These are phyloP conservation scores for Psilanteris sp. DNA, from an alignment of 1,140 invertebrate species.

Conservation along the genomic window DNA sequence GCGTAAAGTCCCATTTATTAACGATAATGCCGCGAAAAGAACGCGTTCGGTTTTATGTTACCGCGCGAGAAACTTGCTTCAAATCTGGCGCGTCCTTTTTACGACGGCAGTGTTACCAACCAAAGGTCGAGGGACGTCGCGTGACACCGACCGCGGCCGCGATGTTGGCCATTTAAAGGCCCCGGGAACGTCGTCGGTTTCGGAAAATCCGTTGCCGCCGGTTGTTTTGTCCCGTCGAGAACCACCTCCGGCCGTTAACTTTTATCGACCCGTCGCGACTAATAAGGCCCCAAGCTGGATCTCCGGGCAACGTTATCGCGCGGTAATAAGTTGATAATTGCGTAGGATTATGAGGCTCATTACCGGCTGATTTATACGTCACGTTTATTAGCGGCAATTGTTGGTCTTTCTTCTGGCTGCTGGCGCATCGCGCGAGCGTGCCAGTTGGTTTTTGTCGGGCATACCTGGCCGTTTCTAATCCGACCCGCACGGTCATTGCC, in stretches of 20 bases:
- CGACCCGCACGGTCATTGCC: too few species aligned
- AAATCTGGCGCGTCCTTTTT: slow-evolving; percentile 15
- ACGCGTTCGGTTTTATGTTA: slow-evolving; percentile 34
- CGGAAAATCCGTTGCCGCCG: too few species aligned
- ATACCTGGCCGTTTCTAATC: slow-evolving; percentile 15
- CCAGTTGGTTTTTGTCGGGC: too few species aligned
- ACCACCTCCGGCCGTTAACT: too few species aligned
- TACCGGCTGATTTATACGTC: slow-evolving; percentile 19
- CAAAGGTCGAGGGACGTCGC: slow-evolving; percentile 19
- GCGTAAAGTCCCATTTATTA: slow-evolving; percentile 28
- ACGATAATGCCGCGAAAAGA: slow-evolving; percentile 21
- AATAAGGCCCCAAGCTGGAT: slow-evolving; percentile 20
- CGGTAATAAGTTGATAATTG: slow-evolving; percentile 26
- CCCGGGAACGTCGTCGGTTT: too few species aligned
- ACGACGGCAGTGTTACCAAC: background rate
- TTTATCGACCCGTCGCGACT: slow-evolving; percentile 36
- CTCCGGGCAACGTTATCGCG: slow-evolving; percentile 18
- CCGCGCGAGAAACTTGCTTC: slow-evolving; percentile 21
- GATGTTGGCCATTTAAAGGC: slow-evolving; percentile 11
- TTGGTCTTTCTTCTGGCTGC: too few species aligned
- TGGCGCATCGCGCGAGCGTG: too few species aligned
- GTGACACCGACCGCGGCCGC: background rate
- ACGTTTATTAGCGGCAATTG: too few species aligned
- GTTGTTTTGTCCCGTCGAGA: too few species aligned
- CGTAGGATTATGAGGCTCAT: slow-evolving; percentile 6